phyloP scores from a whole-genome alignment of 2,797 vertebrate species.

The Emydoidea blandingii region DNA sequence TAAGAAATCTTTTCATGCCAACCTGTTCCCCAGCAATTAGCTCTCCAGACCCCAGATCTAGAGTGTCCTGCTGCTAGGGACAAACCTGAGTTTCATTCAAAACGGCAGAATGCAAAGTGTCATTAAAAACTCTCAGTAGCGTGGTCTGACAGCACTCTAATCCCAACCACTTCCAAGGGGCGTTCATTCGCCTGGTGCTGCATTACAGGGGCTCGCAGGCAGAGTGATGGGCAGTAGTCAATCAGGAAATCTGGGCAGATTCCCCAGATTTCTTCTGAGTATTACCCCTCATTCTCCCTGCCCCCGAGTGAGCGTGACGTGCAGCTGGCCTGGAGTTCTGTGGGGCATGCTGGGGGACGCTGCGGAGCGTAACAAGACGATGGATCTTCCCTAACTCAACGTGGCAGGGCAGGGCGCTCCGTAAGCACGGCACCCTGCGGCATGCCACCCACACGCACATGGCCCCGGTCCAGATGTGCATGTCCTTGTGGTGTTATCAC shows the following conservation, averaged over 20 bases:
- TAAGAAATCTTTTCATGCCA: rapidly evolving
- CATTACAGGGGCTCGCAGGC: neutral
- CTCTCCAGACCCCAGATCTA: neutral
- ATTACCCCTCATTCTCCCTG: neutral
- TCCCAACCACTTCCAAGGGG: neutral
- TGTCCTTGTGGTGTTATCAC: neutral
- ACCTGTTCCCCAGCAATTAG: rapidly evolving
- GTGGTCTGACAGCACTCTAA: too few species aligned
- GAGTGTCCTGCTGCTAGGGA: neutral
- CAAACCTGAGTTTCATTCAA: neutral
- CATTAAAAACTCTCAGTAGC: neutral
- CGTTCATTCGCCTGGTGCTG: neutral
- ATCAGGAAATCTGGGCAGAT: neutral
- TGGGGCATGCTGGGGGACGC: neutral
- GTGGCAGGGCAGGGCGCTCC: neutral
- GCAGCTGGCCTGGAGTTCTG: neutral
- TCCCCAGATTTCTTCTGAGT: neutral
- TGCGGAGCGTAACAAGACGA: neutral
- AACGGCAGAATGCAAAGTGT: neutral
- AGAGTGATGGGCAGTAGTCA: neutral
- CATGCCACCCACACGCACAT: neutral
- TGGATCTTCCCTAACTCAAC: neutral
- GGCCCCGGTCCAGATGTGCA: neutral
- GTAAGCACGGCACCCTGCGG: neutral
- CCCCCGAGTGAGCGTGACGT: neutral